Base-by-base conservation (phyloP, 2,888 invertebrate species). In the Andrena bucephala region DNA sequence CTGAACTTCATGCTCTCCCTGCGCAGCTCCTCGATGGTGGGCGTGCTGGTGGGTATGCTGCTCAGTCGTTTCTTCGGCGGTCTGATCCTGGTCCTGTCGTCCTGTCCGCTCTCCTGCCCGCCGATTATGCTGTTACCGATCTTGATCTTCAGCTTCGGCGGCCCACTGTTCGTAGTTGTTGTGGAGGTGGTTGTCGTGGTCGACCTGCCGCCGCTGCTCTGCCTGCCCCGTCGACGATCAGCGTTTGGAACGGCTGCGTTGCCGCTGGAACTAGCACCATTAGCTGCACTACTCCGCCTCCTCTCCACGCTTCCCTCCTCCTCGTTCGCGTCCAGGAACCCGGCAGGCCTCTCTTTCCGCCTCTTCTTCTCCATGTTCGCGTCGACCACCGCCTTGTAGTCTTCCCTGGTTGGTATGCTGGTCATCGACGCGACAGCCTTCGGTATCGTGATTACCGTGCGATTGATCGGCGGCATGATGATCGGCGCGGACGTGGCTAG, bases 401-500 rank as follows among this genome's bases (percentile, higher is more conserved):
- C 98, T 86, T 98, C 97, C 87, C 97, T 96, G 0, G 98, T 97
- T 1, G 98, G 97, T 90, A 98, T 97, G 81, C 96, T 96, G 0
- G 97, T 97, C 96, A 98, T 98, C 10, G 98, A 98, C 29, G 98
- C 97, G 8, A 98, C 97, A 2, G 98, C 98, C 94, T 98, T 98
- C 0, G 98, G 98, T 90, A 98, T 97, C 6, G 97, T 97, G 74
- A 97, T 97, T 42, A 96, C 96, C 4, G 96, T 96, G 67, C 97
- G 96, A 81, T 95, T 95, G 7, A 96, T 93, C 0, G 96, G 95
- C 8, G 96, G 96, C 52, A 95, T 95, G 1, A 96, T 93, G 62
- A 95, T 95, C 0, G 96, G 95, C 48, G 96, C 95, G 5, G 95
- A 95, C 27, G 84, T 83, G 66, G 95, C 94, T 1, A 95, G 94